Percentiles rank a stretch among this genome's conserved stretches.
Conservation (phyloP, 2,888 invertebrate genomes). For the Trichopoda pennipes region DNA sequence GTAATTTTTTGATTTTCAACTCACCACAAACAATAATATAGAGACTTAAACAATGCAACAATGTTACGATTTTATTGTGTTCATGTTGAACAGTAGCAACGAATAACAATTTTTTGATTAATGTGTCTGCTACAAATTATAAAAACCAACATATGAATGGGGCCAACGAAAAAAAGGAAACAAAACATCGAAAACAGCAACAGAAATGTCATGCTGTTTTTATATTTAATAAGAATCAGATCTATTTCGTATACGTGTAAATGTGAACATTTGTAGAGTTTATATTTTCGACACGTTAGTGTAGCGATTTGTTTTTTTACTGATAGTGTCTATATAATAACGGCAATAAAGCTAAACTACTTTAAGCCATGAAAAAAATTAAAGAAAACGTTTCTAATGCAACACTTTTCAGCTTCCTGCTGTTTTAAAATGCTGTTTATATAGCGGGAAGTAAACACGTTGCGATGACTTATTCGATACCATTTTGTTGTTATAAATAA, state of each 20-base stretch:
- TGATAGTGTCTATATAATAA: constrained; percentile 59
- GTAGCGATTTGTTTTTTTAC: constrained; percentile 7
- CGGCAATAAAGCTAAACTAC: constrained; percentile 54
- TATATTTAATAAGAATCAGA: constrained; percentile 46
- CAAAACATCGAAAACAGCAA: constrained; percentile 15
- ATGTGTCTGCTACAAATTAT: constrained; percentile 80
- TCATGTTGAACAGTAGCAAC: constrained; percentile 60
- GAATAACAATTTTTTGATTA: constrained; percentile 79
- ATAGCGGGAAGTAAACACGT: neutral
- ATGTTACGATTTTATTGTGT: constrained; percentile 7
- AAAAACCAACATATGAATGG: constrained; percentile 75
- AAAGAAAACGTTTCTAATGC: constrained; percentile 41
- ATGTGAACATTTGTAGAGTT: neutral
- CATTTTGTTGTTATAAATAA: too few species aligned
- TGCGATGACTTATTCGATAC: too few species aligned
- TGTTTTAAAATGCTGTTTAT: constrained; percentile 53
- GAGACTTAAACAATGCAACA: constrained; percentile 38
- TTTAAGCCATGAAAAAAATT: neutral
- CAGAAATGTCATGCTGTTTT: constrained; percentile 34
- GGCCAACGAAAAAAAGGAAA: constrained; percentile 18
- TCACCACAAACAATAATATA: constrained; percentile 57
- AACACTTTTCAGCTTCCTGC: constrained; percentile 64
- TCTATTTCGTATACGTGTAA: constrained; percentile 12
- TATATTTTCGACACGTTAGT: neutral
- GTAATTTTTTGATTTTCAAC: constrained; percentile 38